Evolutionary conservation across 37 sponge, comb jelly and placozoan genomes (phyloP), one percentile per base, ranked within the genome.

Genomic region (Petrosia ficiformis): DNA sequence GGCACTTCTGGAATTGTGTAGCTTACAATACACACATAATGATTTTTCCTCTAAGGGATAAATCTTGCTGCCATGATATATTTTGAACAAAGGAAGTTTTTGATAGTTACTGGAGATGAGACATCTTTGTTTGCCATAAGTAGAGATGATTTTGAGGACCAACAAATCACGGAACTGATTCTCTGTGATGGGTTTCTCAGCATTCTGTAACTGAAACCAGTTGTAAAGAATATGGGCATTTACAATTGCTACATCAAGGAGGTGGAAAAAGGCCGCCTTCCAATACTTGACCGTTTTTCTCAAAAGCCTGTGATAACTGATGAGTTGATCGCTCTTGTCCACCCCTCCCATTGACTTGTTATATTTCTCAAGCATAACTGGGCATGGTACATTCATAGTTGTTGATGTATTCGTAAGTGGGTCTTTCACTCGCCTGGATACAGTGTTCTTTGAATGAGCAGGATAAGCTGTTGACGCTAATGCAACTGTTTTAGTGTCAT

Each of bases 311-410:
- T 76, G 52, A 52, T 76, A 77, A 1, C 31, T 10, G 3, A 83
- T 10, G n/a, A 63, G 22, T 33, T 83, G 77, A 38, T 83, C 84
- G 26, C 38, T 37, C 38, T 61, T 59, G 67, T 83, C 84, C 1
- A 83, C 84, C 1, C 84, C 84, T 22, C 84, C 84, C 77, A 83
- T 77, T 31, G 19, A 76, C 37, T 35, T 71, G 48, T 83, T 83
- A 64, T 83, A 82, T 31, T 82, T 32, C 4, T 41, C 59, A 61
- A 83, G n/a, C 14, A 64, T 48, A 24, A 71, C 42, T 19, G 84
- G 77, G 28, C 26, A 39, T 8, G 70, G 75, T 25, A 82, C 42
- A 43, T 65, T 68, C 30, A 32, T 35, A 31, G 8, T 67, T 67
- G 5, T 5, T 21, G 21, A 8, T 42, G 54, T 60, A 70, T 71